Conservation (phyloP, 2,113 vertebrate species). For the Vulpes lagopus region DNA sequence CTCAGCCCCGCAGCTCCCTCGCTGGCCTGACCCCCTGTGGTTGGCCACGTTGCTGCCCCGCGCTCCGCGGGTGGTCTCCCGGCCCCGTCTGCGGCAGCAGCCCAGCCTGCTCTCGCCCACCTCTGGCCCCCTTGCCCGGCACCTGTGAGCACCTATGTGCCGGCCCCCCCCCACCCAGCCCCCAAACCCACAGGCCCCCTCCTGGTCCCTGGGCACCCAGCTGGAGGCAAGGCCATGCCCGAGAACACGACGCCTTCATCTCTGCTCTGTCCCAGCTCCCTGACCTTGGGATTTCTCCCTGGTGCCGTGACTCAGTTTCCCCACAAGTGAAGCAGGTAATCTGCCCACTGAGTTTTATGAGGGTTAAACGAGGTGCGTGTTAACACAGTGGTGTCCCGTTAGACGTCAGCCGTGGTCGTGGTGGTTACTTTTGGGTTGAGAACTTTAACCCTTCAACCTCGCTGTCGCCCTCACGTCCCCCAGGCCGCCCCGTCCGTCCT, state of each 20-base stretch:
- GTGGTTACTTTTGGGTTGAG: background rate
- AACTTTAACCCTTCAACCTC: fast-evolving
- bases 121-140: too few species aligned
- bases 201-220: background rate
- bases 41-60: too few species aligned
- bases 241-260: fast-evolving
- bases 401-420: fast-evolving
- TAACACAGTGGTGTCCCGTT: fast-evolving
- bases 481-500: fast-evolving
- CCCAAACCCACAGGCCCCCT: background rate
- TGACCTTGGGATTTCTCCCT: background rate
- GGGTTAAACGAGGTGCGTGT: background rate
- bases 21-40: too few species aligned
- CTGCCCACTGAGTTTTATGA: fast-evolving
- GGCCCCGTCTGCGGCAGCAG: fast-evolving
- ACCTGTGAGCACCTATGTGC: too few species aligned
- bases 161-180: background rate
- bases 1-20: too few species aligned
- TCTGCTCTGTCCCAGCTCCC: background rate
- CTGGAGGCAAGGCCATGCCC: background rate
- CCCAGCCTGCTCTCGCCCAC: too few species aligned
- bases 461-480: background rate
- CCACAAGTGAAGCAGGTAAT: fast-evolving
- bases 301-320: background rate
- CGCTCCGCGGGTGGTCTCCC: too few species aligned